Base-by-base conservation (phyloP, 2,888 invertebrate genomes). In the Xestoiulus laeticollis region DNA sequence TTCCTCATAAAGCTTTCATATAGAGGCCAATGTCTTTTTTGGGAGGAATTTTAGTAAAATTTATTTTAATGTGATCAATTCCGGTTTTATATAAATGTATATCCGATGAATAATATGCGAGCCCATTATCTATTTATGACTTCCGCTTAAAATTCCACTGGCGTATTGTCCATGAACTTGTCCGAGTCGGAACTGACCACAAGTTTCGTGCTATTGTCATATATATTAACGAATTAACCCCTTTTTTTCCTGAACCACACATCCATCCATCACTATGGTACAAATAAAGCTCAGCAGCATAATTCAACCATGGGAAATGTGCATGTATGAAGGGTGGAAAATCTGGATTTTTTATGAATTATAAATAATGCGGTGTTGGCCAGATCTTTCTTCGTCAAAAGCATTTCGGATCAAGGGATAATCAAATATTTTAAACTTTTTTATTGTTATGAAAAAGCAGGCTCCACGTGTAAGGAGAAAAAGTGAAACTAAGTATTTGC, bases 271-370 rank as follows among this genome's bases (percentile, higher is more conserved):
- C 59, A 22, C 22, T 0, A 68, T n/a, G 59, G 59, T 68, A 22
- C n/a, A 22, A 68, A 68, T 68, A 68, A 68, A 68, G 22, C 19
- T 22, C 22, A 22, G 19, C 22, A 12, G 59, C 59, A 12, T 4
- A 68, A 68, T 68, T 68, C 22, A 26, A 26, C 22, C 22, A 4
- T 68, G 22, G 59, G 59, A 22, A 22, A 68, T n/a, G n/a, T n/a
- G n/a, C n/a, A 26, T 19, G 48, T 2, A 48, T 48, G 19, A 3
- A 48, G 14, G 3, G 48, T 16, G 53, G 59, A 68, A 68, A 68
- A 68, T 68, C 22, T 68, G 10, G 16, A 48, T 48, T 59, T 68
- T 68, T 68, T 68, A 68, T 68, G 59, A 68, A 68, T 68, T 68
- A 68, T 68, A 68, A 68, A 8, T 68, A 68, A 10, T 68, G 59